These are phyloP conservation scores for Salvelinus namaycush DNA, from an alignment of 2,113 vertebrate species.

Conservation along the genomic window DNA sequence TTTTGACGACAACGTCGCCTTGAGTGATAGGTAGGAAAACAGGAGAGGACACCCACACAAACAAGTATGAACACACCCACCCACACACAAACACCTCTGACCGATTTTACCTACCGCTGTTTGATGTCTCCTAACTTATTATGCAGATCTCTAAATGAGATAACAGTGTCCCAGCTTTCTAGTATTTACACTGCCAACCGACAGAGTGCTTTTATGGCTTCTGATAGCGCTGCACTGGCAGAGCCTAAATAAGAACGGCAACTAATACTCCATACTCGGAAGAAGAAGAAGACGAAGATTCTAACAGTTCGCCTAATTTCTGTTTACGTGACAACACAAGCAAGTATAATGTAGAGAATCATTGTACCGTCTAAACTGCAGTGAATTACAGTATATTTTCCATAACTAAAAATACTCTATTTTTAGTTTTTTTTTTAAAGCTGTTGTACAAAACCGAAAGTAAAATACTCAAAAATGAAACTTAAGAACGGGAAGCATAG, in stretches of 20 bases:
- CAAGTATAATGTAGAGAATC: too few relatives aligned
- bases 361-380: too few relatives aligned
- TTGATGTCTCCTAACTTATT: slow-evolving; percentile 40
- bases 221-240: slow-evolving; percentile 27
- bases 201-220: slow-evolving; percentile 32
- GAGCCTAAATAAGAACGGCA: slow-evolving; percentile 34
- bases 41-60: slow-evolving; percentile 18
- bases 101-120: slow-evolving; percentile 32
- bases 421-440: too few relatives aligned
- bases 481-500: too few relatives aligned
- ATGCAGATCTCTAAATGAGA: slow-evolving; percentile 42
- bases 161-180: slow-evolving; percentile 6
- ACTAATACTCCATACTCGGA: slow-evolving; percentile 42
- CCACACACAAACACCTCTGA: slow-evolving; percentile 28
- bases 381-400: too few relatives aligned
- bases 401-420: too few relatives aligned
- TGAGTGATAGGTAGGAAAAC: slow-evolving; percentile 44
- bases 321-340: too few relatives aligned
- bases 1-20: slow-evolving; percentile 53
- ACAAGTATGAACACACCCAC: background rate
- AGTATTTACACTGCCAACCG: slow-evolving; percentile 34
- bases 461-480: too few relatives aligned
- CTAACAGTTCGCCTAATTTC: too few relatives aligned
- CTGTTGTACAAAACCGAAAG: too few relatives aligned
- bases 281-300: background rate